Conservation (phyloP, 2,797 vertebrate species). For the Gymnoscopelus braueri region DNA sequence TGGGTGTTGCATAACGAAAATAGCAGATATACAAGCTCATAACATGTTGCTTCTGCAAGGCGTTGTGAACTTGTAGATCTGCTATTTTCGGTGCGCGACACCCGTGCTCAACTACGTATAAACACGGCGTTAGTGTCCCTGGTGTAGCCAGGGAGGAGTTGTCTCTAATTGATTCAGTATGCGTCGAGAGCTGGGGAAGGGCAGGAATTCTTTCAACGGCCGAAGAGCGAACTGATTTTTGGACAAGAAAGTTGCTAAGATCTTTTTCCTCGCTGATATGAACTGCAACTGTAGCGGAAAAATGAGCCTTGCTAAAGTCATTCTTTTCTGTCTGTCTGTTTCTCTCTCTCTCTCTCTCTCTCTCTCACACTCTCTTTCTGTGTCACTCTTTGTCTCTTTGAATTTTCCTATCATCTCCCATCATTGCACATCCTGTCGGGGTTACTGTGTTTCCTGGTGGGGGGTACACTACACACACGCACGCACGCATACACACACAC, state of each 20-base stretch:
- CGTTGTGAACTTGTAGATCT: no score
- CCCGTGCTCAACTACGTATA: no score
- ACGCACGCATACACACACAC: constrained; percentile 11
- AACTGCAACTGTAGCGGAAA: no score
- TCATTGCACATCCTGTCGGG: constrained; percentile 18
- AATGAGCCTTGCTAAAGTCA: neutral
- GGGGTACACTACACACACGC: neutral
- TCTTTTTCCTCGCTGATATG: no score
- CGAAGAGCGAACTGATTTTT: neutral
- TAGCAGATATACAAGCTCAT: no score
- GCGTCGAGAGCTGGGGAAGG: constrained; percentile 8
- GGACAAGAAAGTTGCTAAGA: neutral
- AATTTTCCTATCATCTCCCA: constrained; percentile 7
- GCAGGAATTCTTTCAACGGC: neutral
- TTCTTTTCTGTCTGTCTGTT: neutral
- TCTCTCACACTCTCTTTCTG: neutral
- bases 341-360: neutral
- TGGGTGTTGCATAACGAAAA: neutral
- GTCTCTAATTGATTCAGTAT: constrained; percentile 36
- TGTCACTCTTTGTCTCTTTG: constrained; percentile 4
- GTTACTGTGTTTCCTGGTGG: constrained; percentile 32
- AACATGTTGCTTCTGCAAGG: no score
- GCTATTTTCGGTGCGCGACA: no score
- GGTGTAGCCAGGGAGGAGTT: constrained; percentile 18
- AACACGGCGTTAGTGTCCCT: neutral